Base-by-base conservation (phyloP, 2,797 vertebrate species). In the Acanthopagrus latus region DNA sequence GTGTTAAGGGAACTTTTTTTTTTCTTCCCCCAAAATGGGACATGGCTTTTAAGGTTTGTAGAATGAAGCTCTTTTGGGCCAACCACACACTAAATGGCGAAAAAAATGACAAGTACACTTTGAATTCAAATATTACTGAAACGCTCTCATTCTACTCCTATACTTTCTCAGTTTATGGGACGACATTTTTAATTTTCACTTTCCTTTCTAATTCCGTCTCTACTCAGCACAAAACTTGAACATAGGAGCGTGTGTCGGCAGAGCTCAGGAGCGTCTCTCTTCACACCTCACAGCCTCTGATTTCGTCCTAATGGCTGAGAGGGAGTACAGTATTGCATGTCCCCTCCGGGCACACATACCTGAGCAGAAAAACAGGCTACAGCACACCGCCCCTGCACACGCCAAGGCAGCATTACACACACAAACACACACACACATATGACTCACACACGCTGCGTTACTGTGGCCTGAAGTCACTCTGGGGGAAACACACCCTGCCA, bases 331-430 rank as follows among this genome's bases (percentile, higher is more conserved):
- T 91, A 83, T 85, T 94, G 92, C 62, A 82, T 88, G 88, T 95
- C 91, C 89, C 95, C 95, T 91, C 82, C 50, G 85, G 95, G 93
- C 92, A 87, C 91, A 85, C 92, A 96, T 96, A 96, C 95, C 94
- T 95, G 94, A 94, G 92, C 91, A 87, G 91, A 88, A 90, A 91
- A 93, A 93, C 94, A 94, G 92, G 93, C 94, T 93, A 18, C 76
- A 88, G 87, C 92, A 91, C 93, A 90, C 91, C 90, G 82, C 92
- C 89, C 79, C 88, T 85, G 89, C 92, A 91, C 92, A 93, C 89
- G 89, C 89, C 89, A 81, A 78, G 84, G 80, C 91, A 93, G 80
- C 79, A 71, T 76, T 78, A 89, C 90, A 90, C 89, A 50, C 46
- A 51, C 55, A 50, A 66, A 57, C 52, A 73, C 66, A 57, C 52